Conservation (phyloP, 2,113 vertebrate genomes). For the Vulpes vulpes region DNA sequence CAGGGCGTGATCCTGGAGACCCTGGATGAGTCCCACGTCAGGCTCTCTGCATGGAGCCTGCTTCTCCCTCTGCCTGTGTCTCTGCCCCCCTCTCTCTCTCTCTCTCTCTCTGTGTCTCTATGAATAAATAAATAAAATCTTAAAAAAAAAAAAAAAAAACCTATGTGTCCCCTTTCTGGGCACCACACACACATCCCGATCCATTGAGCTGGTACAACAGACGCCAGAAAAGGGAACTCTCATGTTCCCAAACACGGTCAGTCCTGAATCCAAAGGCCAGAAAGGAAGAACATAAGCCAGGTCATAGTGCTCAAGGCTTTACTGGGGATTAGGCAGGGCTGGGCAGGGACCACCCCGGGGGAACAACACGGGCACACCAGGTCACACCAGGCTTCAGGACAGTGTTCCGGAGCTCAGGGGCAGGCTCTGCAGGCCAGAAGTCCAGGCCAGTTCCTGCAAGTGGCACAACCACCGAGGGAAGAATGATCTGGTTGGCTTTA, state of each 20-base stretch:
- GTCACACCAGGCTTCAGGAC: background rate
- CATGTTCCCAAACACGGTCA: background rate
- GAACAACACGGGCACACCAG: no score
- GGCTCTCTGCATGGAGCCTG: no score
- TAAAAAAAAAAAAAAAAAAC: no score
- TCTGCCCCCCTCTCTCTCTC: no score
- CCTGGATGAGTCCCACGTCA: no score
- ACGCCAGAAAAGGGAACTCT: background rate
- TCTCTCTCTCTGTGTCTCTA: no score
- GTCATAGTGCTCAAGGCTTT: background rate
- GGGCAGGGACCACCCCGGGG: background rate
- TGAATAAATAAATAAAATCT: no score
- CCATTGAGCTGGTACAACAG: background rate
- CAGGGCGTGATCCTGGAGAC: no score
- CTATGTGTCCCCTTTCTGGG: background rate
- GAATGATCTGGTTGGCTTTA: accelerated
- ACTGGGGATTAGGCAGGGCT: background rate
- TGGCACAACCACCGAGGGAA: background rate
- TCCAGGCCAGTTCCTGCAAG: background rate
- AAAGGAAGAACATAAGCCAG: background rate
- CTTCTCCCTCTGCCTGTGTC: no score
- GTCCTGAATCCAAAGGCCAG: no score
- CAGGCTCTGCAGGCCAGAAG: background rate
- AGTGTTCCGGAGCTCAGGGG: no score
- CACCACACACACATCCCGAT: no score